phyloP scores from a whole-genome alignment of 2,888 invertebrate genomes.

The Scaptomyza parva region DNA sequence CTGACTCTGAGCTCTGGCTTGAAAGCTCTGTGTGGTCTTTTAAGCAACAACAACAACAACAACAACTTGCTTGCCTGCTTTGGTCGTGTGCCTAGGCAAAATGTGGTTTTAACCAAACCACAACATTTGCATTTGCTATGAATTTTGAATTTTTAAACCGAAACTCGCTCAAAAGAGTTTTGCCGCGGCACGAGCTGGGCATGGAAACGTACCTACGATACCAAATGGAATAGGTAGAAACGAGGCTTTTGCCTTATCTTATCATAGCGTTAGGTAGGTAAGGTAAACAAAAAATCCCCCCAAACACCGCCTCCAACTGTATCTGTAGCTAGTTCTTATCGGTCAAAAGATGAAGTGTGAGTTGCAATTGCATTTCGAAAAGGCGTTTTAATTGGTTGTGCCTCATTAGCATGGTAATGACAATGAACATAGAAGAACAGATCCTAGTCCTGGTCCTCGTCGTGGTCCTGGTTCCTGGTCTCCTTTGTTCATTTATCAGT shows the following conservation, averaged over 20 bases:
- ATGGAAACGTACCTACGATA: constrained; percentile 10
- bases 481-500: constrained; percentile 74
- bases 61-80: constrained; percentile 18
- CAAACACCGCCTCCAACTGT: no score
- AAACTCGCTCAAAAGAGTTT: constrained; percentile 54
- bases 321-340: no score
- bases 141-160: constrained; percentile 64
- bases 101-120: constrained; percentile 76
- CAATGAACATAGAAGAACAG: constrained; percentile 11
- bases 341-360: constrained; percentile 44
- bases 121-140: constrained; percentile 80
- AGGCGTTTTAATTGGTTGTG: constrained; percentile 3
- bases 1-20: constrained; percentile 27
- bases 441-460: constrained; percentile 23
- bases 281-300: constrained; percentile 53
- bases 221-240: constrained; percentile 8
- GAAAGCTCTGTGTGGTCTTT: constrained; percentile 50
- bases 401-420: constrained; percentile 69
- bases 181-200: constrained; percentile 53
- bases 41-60: no score
- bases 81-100: constrained; percentile 64
- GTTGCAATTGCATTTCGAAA: constrained; percentile 26
- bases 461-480: constrained; percentile 3
- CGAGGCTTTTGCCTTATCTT: constrained; percentile 64
- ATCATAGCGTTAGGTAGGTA: constrained; percentile 61